Base-by-base conservation (phyloP, 2,888 invertebrate genomes). In the Thumatha senex region DNA sequence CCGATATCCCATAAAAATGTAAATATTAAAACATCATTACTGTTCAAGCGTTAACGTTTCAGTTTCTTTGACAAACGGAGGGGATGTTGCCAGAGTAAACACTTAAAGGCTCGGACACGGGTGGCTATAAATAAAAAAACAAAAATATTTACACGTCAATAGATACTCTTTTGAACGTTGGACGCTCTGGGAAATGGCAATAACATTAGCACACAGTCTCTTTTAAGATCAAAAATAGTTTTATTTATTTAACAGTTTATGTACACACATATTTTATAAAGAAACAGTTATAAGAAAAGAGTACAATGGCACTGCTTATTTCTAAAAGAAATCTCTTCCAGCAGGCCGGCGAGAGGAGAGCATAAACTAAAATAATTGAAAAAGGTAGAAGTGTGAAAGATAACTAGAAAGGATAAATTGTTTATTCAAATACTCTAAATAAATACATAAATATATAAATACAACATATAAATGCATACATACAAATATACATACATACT, bases 71-170 rank as follows among this genome's bases (percentile, higher is more conserved):
- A 63, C 63, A 67, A 68, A 64, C 65, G 50, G 58, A 52, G 53
- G 48, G 62, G 57, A 52, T 61, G 61, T 58, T 60, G 60, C 58
- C 54, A 59, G 61, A 56, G 63, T 58, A 72, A 65, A 65, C 58
- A 66, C 56, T 53, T 40, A 51, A 48, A 38, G 36, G 30, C 47
- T 56, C 56, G 67, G 60, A 58, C 63, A 58, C 60, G 68, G 70
- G 66, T 53, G 61, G 64, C 58, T 57, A 70, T 71, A 72, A 72
- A 72, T 67, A 76, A 74, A 71, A 69, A 71, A 74, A 72, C 61
- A 63, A 63, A 69, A 74, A 66, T 71, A 74, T 79, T 79, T 77
- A 75, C 78, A 76, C 75, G 74, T 78, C 75, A 75, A 74, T 74
- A 70, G 70, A 67, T 54, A 54, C 43, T 56, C 49, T 46, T 4